Evolutionary conservation across 2,113 vertebrate species (phyloP), one percentile per base, ranked within the genome.

Genomic region (Larimichthys polyactis): DNA sequence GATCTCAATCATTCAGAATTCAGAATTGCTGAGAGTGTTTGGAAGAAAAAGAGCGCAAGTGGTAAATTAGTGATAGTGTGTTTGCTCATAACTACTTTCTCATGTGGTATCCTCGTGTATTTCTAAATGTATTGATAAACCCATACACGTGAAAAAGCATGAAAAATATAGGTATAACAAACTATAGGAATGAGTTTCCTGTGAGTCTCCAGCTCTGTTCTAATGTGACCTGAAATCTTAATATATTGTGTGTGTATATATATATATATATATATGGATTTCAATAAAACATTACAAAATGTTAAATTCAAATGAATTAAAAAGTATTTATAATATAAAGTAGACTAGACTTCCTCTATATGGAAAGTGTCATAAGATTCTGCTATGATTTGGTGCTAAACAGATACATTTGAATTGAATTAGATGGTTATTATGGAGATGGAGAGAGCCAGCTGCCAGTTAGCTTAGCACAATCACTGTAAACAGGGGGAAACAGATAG

Each of bases 1-100:
- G 65, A 92, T 88, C 87, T 82, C 27, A 81, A 32, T 78, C 82
- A 81, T 74, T 87, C 51, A 59, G 78, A 85, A 85, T 27, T 27
- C 65, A 54, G 86, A 81, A 65, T 9, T 19, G 54, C 63, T 43
- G 55, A 74, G 32, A 65, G 49, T 65, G 36, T 57, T 10, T 73
- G 62, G 63, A 32, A n/a, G 48, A 44, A 62, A 48, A 57, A 64
- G 40, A 27, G 46, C 19, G 1, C 60, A 79, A 78, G 81, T 67
- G 57, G 51, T 58, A 80, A 84, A 85, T 79, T 77, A 60, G n/a
- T 78, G 81, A 82, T 9, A 15, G 49, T 69, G 29, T 69, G 43
- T 68, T 17, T 48, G 51, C 29, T 29, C 14, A 65, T 20, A 64
- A 43, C 67, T 5, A 40, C 52, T 66, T 44, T 54, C 12, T 10